Percentiles rank a stretch among this genome's conserved stretches.
Evolutionary conservation across 2,113 vertebrate species (phyloP).

Genomic region (Phainopepla nitens): DNA sequence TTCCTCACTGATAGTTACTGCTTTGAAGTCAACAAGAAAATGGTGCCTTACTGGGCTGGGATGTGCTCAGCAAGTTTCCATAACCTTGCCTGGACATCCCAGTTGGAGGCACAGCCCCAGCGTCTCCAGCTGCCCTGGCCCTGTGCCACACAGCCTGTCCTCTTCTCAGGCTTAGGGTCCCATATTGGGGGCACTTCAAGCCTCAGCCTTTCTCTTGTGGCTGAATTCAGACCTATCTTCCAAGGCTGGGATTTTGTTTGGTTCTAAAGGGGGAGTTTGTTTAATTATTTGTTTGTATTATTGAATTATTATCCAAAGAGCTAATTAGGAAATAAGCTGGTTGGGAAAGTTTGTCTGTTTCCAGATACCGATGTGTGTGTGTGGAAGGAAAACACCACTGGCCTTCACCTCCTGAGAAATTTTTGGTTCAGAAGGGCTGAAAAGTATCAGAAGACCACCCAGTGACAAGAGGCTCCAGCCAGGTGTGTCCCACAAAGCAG

Average conservation of each 20-base stretch:
- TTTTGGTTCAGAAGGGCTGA: not conserved
- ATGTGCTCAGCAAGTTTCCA: not conserved
- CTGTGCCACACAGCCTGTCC: not conserved
- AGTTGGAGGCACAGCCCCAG: fast-evolving
- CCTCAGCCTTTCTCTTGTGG: not conserved
- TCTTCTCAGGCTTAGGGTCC: not conserved
- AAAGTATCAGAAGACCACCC: not conserved
- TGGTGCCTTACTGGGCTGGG: not conserved
- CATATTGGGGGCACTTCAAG: fast-evolving
- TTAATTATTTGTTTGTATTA: not conserved
- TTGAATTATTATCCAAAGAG: not conserved
- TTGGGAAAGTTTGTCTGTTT: not conserved
- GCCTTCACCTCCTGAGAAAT: not conserved
- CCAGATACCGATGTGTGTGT: fast-evolving
- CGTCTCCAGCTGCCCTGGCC: not conserved
- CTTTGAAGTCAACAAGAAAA: not conserved
- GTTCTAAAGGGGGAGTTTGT: not conserved
- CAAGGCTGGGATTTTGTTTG: not conserved
- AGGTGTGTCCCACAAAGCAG: not conserved
- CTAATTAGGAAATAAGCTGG: not conserved
- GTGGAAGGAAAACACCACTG: not conserved
- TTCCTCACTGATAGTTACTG: not conserved
- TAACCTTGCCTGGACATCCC: not conserved
- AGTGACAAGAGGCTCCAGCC: not conserved
- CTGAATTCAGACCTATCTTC: not conserved